phyloP scores from a whole-genome alignment of 2,797 vertebrate genomes.

The Cygnus olor region DNA sequence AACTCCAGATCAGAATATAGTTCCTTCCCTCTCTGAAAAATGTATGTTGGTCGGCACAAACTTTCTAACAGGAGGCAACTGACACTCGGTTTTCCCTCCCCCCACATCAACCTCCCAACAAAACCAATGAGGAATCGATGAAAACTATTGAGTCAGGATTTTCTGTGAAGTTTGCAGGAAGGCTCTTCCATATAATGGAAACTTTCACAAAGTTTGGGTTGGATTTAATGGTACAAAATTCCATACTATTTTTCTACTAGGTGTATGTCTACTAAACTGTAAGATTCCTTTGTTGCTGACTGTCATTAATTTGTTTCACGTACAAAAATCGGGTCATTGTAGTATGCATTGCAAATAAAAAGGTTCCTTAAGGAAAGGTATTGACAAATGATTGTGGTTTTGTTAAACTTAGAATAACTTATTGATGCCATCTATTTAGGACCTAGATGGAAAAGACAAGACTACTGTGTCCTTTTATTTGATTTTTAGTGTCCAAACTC shows the following conservation, averaged over 20 bases:
- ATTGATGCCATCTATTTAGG: background rate
- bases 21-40: background rate
- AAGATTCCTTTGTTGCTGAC: background rate
- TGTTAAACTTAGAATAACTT: background rate
- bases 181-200: background rate
- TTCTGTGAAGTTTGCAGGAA: background rate
- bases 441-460: background rate
- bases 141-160: background rate
- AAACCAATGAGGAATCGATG: background rate
- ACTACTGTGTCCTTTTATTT: background rate
- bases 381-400: background rate
- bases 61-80: background rate
- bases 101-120: background rate
- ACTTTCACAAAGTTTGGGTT: background rate
- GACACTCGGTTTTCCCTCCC: background rate
- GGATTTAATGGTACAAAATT: background rate
- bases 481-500: background rate
- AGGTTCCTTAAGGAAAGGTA: background rate
- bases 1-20: background rate
- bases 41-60: background rate
- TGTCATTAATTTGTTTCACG: background rate
- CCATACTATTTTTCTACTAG: background rate
- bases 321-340: background rate
- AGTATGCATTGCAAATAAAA: background rate
- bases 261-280: background rate